Base-by-base conservation (phyloP, 2,888 invertebrate species). In the Spisula solida region DNA sequence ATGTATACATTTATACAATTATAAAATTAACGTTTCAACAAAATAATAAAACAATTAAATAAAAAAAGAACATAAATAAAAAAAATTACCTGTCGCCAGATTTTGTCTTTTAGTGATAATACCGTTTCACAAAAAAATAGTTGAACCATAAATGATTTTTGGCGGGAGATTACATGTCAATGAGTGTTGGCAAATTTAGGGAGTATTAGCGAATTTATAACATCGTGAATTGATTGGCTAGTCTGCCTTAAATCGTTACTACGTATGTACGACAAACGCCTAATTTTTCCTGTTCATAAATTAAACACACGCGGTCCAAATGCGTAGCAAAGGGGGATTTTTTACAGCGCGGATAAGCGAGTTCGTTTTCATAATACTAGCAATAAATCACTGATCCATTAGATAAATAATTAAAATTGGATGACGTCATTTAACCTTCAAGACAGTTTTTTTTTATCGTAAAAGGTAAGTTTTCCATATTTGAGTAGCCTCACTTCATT, bases 201-300 rank as follows among this genome's bases (percentile, higher is more conserved):
- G 60, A 66, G n/a, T 66, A 66, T 66, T 25, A n/a, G 4, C 1
- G 25, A 25, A 25, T 66, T 66, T 66, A 66, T 25, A 66, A 25
- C 60, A 66, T 66, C 60, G 60, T 25, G n/a, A n/a, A 66, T 66
- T 66, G 60, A 66, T 66, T 66, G 60, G 60, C 20, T 66, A 66
- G 60, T 41, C 25, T 25, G 25, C 6, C 25, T 66, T 25, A 66
- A 25, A 66, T 66, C 12, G 60, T 25, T 25, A 25, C 60, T 10
- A 56, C 8, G 51, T 51, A 56, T 41, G 51, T 51, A 51, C 51
- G 51, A 16, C 16, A 51, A 10, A 16, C 51, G 16, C 51, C 16
- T 5, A 66, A 66, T 0, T 66, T 20, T 66, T 66, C 60, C 60
- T 66, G 60, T 12, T 66, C 5, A 25, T 66, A n/a, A 10, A 51